phyloP scores from a whole-genome alignment of 2,113 vertebrate genomes.

The Heterotis niloticus region DNA sequence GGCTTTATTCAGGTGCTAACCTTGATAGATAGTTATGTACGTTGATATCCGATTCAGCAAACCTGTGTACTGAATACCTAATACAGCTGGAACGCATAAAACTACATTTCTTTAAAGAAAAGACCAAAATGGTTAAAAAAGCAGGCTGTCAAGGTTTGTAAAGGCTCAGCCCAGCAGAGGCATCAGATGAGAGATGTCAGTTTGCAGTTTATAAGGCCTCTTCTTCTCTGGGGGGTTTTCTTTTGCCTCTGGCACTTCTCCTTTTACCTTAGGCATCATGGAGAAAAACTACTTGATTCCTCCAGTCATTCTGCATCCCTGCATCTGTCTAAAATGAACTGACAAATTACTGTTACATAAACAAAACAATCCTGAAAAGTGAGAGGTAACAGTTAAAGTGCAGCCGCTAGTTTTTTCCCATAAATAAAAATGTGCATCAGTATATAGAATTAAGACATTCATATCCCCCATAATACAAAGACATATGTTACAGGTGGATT shows the following conservation, averaged over 20 bases:
- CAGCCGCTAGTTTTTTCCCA: background rate
- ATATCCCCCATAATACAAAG: background rate
- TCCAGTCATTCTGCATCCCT: conserved; percentile 79
- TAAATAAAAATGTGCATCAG: background rate
- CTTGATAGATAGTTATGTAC: conserved; percentile 15
- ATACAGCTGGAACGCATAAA: background rate
- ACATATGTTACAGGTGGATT: too few species aligned
- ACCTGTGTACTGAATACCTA: background rate
- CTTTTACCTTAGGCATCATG: conserved; percentile 82
- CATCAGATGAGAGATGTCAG: conserved; percentile 83
- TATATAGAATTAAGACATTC: background rate
- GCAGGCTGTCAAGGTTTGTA: conserved; percentile 82
- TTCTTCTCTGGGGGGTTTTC: conserved; percentile 77
- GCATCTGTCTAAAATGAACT: conserved; percentile 84
- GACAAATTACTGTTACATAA: conserved; percentile 80
- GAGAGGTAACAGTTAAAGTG: conserved; percentile 2
- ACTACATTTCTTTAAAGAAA: background rate
- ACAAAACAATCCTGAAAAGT: conserved; percentile 50
- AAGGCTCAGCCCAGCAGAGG: conserved; percentile 83
- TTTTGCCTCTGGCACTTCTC: conserved; percentile 83
- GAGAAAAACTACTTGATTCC: conserved; percentile 76
- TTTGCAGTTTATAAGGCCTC: conserved; percentile 79
- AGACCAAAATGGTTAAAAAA: conserved; percentile 35
- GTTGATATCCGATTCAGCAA: conserved; percentile 12
- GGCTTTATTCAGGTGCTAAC: conserved; percentile 14